phyloP scores from a whole-genome alignment of 37 sponge, comb jelly and placozoan species.

The Beroe forskalii region DNA sequence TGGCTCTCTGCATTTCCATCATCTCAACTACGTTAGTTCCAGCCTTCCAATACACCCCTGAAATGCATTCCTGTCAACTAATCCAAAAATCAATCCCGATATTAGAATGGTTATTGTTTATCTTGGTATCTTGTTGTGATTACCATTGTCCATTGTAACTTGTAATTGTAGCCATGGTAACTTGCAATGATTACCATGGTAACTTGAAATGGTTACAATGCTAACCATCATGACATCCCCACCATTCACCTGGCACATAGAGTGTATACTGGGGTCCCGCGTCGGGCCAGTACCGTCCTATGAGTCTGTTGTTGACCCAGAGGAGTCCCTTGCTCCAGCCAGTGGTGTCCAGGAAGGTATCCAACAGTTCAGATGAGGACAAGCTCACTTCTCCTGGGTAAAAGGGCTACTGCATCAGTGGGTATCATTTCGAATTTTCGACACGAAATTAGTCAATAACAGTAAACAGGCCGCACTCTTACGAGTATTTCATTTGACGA shows the following conservation, averaged over 20 bases:
- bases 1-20: conserved; percentile 9
- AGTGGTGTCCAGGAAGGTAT: conserved; percentile 24
- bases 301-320: not conserved
- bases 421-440: too few relatives aligned
- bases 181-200: not conserved
- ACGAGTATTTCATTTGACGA: too few relatives aligned
- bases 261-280: conserved; percentile 51
- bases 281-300: conserved; percentile 47
- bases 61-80: too few relatives aligned
- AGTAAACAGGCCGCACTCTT: too few relatives aligned
- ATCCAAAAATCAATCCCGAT: not conserved
- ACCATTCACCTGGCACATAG: conserved; percentile 14
- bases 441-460: too few relatives aligned
- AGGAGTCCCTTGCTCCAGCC: conserved; percentile 54
- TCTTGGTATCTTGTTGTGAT: too few relatives aligned
- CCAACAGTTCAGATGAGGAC: not conserved
- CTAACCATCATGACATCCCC: too few relatives aligned
- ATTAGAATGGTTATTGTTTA: too few relatives aligned
- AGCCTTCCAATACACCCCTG: not conserved
- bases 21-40: not conserved
- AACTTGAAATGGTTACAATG: not conserved
- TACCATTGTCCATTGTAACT: not conserved
- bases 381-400: not conserved
- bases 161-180: not conserved
- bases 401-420: too few relatives aligned